Evolutionary conservation across 2,888 invertebrate genomes (phyloP).

Genomic region (Podotricha telesiphe): DNA sequence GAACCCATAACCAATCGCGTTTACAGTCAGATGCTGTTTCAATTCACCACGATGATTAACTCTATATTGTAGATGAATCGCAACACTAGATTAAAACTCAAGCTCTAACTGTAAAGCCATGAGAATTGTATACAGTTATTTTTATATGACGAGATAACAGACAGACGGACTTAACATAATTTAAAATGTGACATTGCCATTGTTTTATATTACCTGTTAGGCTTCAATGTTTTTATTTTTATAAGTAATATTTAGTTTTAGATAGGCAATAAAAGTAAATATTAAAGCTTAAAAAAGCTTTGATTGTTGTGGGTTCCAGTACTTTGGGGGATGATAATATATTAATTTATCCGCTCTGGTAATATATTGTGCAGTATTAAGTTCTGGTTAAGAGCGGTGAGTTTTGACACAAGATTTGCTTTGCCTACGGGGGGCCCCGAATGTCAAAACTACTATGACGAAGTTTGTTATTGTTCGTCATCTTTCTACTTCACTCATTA

Average conservation of each 20-base stretch:
- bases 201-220: background rate
- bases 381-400: too few species aligned
- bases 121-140: slow-evolving; percentile 19
- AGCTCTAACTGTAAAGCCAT: slow-evolving; percentile 20
- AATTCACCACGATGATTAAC: too few species aligned
- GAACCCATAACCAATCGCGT: too few species aligned
- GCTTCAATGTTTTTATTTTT: background rate
- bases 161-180: background rate
- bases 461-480: too few species aligned
- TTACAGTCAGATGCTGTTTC: too few species aligned
- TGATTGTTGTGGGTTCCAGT: background rate
- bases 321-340: too few species aligned
- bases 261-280: background rate
- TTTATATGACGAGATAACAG: slow-evolving; percentile 21
- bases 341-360: too few species aligned
- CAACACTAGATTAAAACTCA: slow-evolving; percentile 6
- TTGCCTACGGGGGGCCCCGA: too few species aligned
- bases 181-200: slow-evolving; percentile 6
- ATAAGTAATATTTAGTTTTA: background rate
- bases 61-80: background rate
- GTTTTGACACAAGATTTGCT: too few species aligned
- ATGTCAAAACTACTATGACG: too few species aligned
- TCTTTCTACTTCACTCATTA: too few species aligned
- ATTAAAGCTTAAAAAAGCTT: background rate
- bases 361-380: too few species aligned